Conservation (phyloP, 2,113 vertebrate genomes). For the Tetrao urogallus region DNA sequence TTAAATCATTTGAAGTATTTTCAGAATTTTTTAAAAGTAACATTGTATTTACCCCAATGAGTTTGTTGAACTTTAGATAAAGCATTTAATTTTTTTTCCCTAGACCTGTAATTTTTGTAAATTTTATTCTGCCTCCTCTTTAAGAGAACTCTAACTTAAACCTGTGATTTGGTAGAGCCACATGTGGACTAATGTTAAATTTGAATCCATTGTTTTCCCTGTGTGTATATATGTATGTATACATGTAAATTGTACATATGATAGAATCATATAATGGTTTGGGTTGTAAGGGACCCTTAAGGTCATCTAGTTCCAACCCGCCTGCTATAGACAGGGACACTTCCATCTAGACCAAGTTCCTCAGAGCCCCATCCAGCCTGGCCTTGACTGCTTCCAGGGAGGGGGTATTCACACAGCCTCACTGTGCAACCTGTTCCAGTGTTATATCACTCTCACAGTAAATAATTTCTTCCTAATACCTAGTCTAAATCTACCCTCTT, state of each 20-base stretch:
- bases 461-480: no score
- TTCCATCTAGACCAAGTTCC: no score
- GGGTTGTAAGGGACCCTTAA: no score
- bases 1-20: not conserved
- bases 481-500: no score
- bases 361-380: no score
- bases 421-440: no score
- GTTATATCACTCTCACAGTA: no score
- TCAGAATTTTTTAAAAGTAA: not conserved
- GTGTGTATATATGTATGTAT: not conserved
- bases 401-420: no score
- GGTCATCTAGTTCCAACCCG: no score
- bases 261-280: no score
- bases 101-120: not conserved
- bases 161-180: not conserved
- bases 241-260: not conserved
- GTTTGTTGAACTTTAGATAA: not conserved
- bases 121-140: not conserved
- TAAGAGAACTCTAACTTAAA: not conserved
- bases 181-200: not conserved
- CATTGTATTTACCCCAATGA: not conserved
- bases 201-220: not conserved
- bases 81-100: not conserved
- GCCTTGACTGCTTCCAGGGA: no score
- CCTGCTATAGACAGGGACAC: no score